phyloP scores from a whole-genome alignment of 2,113 vertebrate genomes.

The Vidua macroura region DNA sequence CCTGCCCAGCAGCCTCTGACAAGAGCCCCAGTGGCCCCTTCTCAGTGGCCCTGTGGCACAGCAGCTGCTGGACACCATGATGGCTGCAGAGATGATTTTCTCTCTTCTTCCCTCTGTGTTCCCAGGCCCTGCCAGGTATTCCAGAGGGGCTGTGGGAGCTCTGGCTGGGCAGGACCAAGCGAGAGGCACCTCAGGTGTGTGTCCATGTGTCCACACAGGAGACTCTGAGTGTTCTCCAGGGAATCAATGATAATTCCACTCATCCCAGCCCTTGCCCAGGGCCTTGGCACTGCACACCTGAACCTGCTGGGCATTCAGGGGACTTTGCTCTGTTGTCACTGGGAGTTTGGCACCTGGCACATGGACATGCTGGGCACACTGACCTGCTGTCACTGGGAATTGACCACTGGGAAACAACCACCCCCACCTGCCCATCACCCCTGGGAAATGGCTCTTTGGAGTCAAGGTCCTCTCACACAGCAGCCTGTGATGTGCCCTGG shows the following conservation, averaged over 20 bases:
- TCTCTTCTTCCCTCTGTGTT: too few relatives aligned
- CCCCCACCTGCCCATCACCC: not conserved
- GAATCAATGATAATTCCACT: not conserved
- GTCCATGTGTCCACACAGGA: not conserved
- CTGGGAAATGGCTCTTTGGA: not conserved
- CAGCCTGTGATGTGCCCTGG: not conserved
- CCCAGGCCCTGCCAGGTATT: not conserved
- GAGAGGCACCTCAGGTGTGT: not conserved
- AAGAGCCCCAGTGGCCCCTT: not conserved
- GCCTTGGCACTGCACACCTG: not conserved
- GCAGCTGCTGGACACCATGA: not conserved
- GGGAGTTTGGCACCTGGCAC: not conserved
- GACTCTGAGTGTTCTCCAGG: not conserved
- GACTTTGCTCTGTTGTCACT: not conserved
- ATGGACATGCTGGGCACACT: not conserved
- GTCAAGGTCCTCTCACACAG: too few relatives aligned
- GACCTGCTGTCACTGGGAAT: not conserved
- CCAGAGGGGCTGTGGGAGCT: not conserved
- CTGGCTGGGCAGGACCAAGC: not conserved
- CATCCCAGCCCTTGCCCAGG: not conserved
- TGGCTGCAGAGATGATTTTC: not conserved
- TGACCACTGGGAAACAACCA: not conserved
- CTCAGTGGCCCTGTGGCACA: not conserved
- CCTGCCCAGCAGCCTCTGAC: not conserved
- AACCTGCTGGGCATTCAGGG: fast-evolving